Base-by-base conservation (phyloP, 2,113 vertebrate species). In the Pipra filicauda region DNA sequence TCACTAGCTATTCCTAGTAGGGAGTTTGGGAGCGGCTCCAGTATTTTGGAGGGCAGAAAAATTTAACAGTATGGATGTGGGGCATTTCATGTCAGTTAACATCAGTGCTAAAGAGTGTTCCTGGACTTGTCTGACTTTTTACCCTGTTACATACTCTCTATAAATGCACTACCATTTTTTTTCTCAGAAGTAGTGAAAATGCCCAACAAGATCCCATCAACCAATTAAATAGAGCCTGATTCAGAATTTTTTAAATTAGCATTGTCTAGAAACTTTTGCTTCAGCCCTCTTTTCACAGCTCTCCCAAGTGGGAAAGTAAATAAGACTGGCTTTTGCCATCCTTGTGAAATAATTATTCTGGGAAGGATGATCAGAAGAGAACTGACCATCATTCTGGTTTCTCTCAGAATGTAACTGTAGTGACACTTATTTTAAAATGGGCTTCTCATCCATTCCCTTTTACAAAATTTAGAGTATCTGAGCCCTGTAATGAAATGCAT, bases 161-260 rank as follows among this genome's bases (percentile, higher is more conserved):
- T 69, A 65, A 88, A 66, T 92, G 85, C 12, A 43, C 24, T 22
- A n/a, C 1, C 1, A 11, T 8, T 72, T 15, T 15, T 5, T 35
- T 41, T 54, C 15, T 28, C 1, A 11, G 9, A 31, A 35, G 7
- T 31, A n/a, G 22, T 27, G 58, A 30, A 15, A 39, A 1, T 3
- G 37, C 23, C 39, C 20, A 55, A 28, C 12, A 72, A 90, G 84
- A 70, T 51, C 30, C 23, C 18, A 43, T 52, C 81, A 85, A 55
- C 44, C 49, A 82, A 69, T 79, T 35, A 59, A 81, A 85, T 15
- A 77, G 87, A 84, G 11, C 13, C 69, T 85, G 52, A 75, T 62
- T 81, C 7, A 31, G 58, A 44, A 94, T 97, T 94, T 97, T 95
- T 94, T 61, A 93, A 94, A 96, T 97, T 94, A 94, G 21, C n/a